phyloP scores from a whole-genome alignment of 2,113 vertebrate genomes.

The Eolophus roseicapilla region DNA sequence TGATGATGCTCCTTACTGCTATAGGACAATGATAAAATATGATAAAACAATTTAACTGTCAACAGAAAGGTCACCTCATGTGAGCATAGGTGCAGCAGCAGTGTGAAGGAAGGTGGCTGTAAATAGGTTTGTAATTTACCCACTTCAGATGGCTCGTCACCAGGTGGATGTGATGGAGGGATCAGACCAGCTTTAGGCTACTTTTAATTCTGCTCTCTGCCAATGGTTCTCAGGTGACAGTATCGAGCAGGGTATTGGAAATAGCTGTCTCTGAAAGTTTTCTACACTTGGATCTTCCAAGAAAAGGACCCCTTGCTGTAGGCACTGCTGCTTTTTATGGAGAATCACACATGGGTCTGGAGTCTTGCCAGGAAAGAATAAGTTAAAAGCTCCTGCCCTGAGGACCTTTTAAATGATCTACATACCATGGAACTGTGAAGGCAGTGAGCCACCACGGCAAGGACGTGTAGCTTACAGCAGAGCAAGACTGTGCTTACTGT shows the following conservation, averaged over 20 bases:
- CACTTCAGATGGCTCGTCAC: neutral
- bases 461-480: neutral
- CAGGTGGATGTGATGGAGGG: neutral
- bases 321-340: neutral
- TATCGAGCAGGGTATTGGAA: neutral
- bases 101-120: neutral
- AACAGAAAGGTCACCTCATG: neutral
- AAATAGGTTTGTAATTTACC: neutral
- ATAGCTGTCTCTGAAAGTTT: neutral
- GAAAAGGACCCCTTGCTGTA: neutral
- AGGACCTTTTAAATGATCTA: neutral
- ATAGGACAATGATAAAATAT: neutral
- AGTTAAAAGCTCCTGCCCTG: neutral
- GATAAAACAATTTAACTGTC: neutral
- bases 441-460: neutral
- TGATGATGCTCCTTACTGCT: neutral
- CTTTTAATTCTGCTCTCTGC: neutral
- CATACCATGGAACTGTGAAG: neutral
- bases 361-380: neutral
- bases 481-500: neutral
- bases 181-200: conserved; percentile 15
- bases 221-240: neutral
- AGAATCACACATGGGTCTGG: neutral
- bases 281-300: neutral
- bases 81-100: neutral